Evolutionary conservation across 2,113 vertebrate species (phyloP), one percentile per base, ranked within the genome.

Genomic region (Rallus limicola): DNA sequence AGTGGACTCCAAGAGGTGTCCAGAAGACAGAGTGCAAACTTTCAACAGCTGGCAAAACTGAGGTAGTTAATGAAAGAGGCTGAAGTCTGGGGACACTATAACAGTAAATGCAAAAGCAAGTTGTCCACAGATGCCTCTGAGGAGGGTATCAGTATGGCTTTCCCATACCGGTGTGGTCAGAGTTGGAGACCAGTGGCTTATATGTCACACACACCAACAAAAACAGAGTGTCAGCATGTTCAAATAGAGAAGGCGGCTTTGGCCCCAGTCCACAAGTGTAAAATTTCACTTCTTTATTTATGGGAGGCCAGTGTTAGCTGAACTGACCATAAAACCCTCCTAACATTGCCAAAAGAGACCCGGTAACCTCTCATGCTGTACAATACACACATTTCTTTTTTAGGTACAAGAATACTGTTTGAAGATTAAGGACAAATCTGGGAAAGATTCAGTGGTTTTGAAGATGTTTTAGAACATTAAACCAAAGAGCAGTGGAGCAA

Each of bases 221-320:
- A 95, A 74, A 53, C 81, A 91, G 91, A 90, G 64, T 0, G 31
- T 95, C 96, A 96, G 93, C 96, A 97, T 85, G 81, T 94, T 96
- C 91, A 92, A 62, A 95, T 82, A 76, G 65, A 87, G 91, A 90
- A 94, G 74, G 82, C 38, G 15, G 48, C 50, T 77, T 89, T 97
- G 96, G 93, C 89, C 19, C 8, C 38, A 14, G 44, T 82, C 83
- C 95, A 97, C 83, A 89, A 78, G 96, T 94, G 70, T 93, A 96
- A 87, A 92, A 85, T 96, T 96, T 95, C 96, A 91, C 82, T 82
- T 96, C 34, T 97, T 96, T 95, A 95, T 96, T 95, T 97, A 95
- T 92, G 91, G 78, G 77, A 94, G 91, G 46, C 81, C 86, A 88
- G 50, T 7, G 17, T 85, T 90, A 95, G 90, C 63, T 95, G 75